phyloP scores from a whole-genome alignment of 2,888 invertebrate species.

The Drosophila buzzatii region DNA sequence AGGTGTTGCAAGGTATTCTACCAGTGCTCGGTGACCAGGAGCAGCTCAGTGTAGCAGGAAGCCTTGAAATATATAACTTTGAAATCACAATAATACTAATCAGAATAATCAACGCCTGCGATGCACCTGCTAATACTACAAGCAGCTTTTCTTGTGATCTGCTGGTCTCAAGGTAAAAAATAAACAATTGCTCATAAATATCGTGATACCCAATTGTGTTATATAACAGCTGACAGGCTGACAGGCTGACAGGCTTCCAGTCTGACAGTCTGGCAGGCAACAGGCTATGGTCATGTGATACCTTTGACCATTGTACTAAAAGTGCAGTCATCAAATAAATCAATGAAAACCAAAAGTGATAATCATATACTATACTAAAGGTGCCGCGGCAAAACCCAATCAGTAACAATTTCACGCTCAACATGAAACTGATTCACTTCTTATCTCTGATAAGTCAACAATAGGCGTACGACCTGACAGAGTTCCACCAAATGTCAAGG shows the following conservation, averaged over 20 bases:
- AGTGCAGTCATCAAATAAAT: conserved; percentile 49
- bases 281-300: conserved; percentile 56
- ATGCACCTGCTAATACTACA: conserved; percentile 47
- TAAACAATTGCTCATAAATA: background rate
- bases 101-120: background rate
- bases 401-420: conserved; percentile 58
- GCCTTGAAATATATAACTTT: conserved; percentile 1
- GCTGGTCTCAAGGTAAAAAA: conserved; percentile 64
- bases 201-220: conserved; percentile 11
- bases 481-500: conserved; percentile 47
- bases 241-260: background rate
- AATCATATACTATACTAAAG: conserved; percentile 18
- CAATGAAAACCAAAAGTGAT: conserved; percentile 42
- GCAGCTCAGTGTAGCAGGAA: background rate
- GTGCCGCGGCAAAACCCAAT: conserved; percentile 29
- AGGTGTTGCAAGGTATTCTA: conserved; percentile 47
- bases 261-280: background rate
- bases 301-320: conserved; percentile 40
- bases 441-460: conserved; percentile 33
- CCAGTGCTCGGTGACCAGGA: conserved; percentile 28
- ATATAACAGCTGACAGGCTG: conserved; percentile 22
- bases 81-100: background rate
- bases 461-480: conserved; percentile 38
- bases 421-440: conserved; percentile 29
- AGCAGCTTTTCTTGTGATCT: conserved; percentile 54